These are phyloP conservation scores for Oegoconia quadripuncta DNA, from an alignment of 2,888 invertebrate species.

Conservation along the genomic window DNA sequence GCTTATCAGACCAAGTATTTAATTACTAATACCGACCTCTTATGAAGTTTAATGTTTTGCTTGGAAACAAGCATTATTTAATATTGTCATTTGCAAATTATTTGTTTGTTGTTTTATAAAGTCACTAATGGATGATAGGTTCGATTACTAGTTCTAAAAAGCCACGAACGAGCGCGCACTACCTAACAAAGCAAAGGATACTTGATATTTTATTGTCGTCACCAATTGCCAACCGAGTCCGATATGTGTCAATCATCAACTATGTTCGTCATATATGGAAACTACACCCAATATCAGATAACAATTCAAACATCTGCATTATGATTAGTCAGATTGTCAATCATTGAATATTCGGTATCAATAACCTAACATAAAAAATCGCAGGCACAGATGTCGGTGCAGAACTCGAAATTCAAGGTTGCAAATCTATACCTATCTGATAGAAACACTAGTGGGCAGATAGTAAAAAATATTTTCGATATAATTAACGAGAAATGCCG, in stretches of 20 bases:
- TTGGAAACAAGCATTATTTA: too few relatives aligned
- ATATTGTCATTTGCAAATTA: too few relatives aligned
- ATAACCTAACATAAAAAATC: constrained; percentile 39
- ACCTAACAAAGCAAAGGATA: constrained; percentile 41
- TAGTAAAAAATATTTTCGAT: constrained; percentile 46
- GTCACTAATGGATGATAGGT: too few relatives aligned
- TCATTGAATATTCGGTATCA: constrained; percentile 49
- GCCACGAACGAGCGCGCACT: constrained; percentile 45
- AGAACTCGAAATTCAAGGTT: constrained; percentile 47
- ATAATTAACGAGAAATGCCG: constrained; percentile 66
- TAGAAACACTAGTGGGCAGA: constrained; percentile 28
- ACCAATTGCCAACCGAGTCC: constrained; percentile 34
- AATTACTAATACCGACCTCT: too few relatives aligned
- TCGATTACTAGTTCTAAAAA: too few relatives aligned
- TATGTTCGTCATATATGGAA: constrained; percentile 48
- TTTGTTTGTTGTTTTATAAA: too few relatives aligned
- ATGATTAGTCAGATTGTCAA: constrained; percentile 60
- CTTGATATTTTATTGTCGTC: constrained; percentile 51
- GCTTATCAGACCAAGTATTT: too few relatives aligned
- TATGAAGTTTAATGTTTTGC: too few relatives aligned
- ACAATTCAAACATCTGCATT: constrained; percentile 60
- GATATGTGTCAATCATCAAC: constrained; percentile 54
- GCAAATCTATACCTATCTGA: constrained; percentile 26
- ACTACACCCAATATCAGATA: constrained; percentile 63
- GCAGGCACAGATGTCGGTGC: constrained; percentile 36